These are phyloP conservation scores for Polymixis flavicincta DNA, from an alignment of 2,888 invertebrate species.

Conservation along the genomic window DNA sequence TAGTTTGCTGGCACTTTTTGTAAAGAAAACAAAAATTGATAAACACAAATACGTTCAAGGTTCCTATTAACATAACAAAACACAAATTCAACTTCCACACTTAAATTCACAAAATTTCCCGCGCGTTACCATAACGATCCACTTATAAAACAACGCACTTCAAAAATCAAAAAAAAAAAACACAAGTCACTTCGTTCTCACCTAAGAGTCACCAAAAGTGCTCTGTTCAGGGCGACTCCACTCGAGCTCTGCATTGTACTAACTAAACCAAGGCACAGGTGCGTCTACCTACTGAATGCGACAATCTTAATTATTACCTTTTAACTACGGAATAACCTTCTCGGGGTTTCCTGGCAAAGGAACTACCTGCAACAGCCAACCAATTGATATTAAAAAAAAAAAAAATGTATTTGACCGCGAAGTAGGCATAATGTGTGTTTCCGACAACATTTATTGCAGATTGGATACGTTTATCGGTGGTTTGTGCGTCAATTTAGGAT, in stretches of 20 bases:
- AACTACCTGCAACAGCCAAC: conserved; percentile 58
- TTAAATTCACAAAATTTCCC: conserved; percentile 12
- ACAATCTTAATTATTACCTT: conserved; percentile 73
- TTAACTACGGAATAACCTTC: conserved; percentile 77
- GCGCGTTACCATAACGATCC: not conserved
- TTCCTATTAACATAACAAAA: conserved; percentile 14
- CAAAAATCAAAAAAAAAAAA: not conserved
- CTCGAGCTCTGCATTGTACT: conserved; percentile 86
- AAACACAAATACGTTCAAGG: conserved; percentile 12
- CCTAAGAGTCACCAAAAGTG: conserved; percentile 83
- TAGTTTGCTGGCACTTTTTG: not conserved
- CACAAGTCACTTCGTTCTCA: conserved; percentile 65
- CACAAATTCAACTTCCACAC: conserved; percentile 15
- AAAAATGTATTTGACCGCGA: conserved; percentile 30
- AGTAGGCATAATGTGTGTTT: conserved; percentile 16
- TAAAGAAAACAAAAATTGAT: not conserved
- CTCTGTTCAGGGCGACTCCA: conserved; percentile 82
- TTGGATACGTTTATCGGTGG: not conserved
- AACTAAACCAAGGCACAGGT: conserved; percentile 81
- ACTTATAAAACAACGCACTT: conserved; percentile 6
- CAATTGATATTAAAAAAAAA: conserved; percentile 42
- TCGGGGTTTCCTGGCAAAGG: conserved; percentile 73
- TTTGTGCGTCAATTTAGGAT: conserved; percentile 21
- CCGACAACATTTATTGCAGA: conserved; percentile 10
- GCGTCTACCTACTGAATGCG: conserved; percentile 73